These are phyloP conservation scores for Eriocheir sinensis DNA, from an alignment of 1,140 invertebrate species.

Conservation along the genomic window DNA sequence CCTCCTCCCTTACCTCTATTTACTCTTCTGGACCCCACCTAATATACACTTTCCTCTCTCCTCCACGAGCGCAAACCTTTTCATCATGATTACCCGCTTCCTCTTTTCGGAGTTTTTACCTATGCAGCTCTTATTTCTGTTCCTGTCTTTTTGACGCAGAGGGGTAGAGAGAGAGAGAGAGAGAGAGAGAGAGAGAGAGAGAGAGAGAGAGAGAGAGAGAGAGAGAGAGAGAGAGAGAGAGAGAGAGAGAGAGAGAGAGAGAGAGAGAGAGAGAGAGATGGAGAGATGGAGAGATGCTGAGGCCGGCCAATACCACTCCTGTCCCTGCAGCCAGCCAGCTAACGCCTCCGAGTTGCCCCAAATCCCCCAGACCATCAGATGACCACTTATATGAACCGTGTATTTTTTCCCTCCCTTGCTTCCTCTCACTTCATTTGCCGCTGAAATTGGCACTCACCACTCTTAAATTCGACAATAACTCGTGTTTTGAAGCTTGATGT, in stretches of 20 bases:
- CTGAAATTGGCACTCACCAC: conserved; percentile 60
- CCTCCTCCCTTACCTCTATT: not conserved
- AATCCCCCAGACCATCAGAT: conserved; percentile 37
- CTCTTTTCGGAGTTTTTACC: not conserved
- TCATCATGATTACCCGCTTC: not conserved
- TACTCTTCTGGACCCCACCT: not conserved
- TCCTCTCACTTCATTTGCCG: conserved; percentile 58
- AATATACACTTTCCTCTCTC: not conserved
- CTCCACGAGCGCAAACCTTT: not conserved
- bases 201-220: not conserved
- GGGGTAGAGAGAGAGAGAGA: conserved; percentile 8
- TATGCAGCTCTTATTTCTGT: conserved; percentile 25
- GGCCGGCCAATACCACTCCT: not conserved
- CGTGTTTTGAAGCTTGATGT: conserved; percentile 44
- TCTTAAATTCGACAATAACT: conserved; percentile 49
- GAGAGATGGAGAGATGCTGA: not conserved
- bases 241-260: not conserved
- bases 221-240: too few relatives aligned
- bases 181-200: not conserved
- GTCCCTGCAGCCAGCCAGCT: not conserved
- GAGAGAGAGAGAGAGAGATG: not conserved
- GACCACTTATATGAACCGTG: conserved; percentile 50
- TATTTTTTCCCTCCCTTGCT: conserved; percentile 20
- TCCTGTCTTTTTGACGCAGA: conserved; percentile 34
- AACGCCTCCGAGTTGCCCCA: not conserved